Percentiles rank a stretch among this genome's conserved stretches.
Evolutionary conservation across 1,140 invertebrate genomes (phyloP).

Genomic region (Ylistrum balloti): DNA sequence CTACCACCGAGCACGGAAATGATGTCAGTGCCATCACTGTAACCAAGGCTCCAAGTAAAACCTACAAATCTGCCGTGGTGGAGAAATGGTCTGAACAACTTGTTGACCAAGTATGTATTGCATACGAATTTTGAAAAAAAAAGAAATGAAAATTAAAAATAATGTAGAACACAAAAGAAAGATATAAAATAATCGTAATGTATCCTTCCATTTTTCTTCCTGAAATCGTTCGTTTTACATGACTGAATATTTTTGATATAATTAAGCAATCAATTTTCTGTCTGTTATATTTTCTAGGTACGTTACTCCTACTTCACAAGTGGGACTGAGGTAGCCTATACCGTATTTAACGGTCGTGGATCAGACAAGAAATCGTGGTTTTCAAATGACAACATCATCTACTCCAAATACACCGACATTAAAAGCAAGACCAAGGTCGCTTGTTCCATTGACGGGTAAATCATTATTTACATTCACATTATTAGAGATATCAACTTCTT

Average conservation of each 20-base stretch:
- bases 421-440: slow-evolving; percentile 41
- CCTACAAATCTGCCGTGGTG: slow-evolving; percentile 56
- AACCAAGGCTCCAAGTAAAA: slow-evolving; percentile 41
- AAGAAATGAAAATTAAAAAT: too few species aligned
- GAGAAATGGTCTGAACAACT: slow-evolving; percentile 51
- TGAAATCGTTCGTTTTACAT: too few species aligned
- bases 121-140: too few species aligned
- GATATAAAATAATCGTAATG: too few species aligned
- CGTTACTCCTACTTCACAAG: slow-evolving; percentile 53
- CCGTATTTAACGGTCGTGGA: slow-evolving; percentile 55
- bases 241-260: too few species aligned
- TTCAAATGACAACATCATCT: slow-evolving; percentile 52
- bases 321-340: slow-evolving; percentile 56
- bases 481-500: too few species aligned
- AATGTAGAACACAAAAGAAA: too few species aligned
- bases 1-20: slow-evolving; percentile 44
- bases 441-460: slow-evolving; percentile 59
- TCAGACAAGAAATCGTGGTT: slow-evolving; percentile 61
- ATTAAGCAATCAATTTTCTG: too few species aligned
- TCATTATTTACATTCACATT: background rate
- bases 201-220: too few species aligned
- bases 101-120: background rate
- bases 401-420: slow-evolving; percentile 56
- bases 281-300: slow-evolving; percentile 43
- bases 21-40: slow-evolving; percentile 49